A percentile compares a stretch with the other conserved stretches of the same genome.
phyloP scores from a whole-genome alignment of 2,113 vertebrate species.

The Athene noctua region DNA sequence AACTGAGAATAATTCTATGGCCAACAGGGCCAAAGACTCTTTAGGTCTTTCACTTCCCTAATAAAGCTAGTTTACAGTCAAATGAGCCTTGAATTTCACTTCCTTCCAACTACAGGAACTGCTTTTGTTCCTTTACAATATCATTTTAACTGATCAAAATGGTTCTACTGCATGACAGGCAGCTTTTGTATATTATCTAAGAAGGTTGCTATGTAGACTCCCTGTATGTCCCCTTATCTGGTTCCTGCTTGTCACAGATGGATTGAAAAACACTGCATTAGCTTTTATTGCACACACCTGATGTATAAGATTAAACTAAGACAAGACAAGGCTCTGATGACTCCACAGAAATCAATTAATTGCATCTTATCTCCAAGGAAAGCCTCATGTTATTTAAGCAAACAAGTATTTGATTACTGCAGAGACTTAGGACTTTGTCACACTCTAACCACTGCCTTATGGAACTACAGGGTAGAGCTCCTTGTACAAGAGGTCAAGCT shows the following conservation, averaged over 20 bases:
- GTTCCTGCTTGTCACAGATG: background rate
- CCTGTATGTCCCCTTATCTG: background rate
- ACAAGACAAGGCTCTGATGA: background rate
- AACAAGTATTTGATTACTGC: background rate
- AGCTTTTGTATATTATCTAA: background rate
- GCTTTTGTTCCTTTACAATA: background rate
- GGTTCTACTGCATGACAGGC: background rate
- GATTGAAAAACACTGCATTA: background rate
- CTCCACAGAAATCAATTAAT: background rate
- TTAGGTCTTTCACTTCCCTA: background rate
- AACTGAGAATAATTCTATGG: background rate
- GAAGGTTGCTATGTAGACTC: background rate
- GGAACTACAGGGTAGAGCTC: background rate
- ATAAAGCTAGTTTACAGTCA: background rate
- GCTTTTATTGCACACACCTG: background rate
- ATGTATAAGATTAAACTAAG: background rate
- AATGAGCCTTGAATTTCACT: background rate
- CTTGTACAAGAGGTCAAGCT: background rate
- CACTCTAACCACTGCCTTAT: background rate
- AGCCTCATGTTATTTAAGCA: background rate
- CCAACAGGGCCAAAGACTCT: background rate
- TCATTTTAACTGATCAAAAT: background rate
- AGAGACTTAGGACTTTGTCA: background rate
- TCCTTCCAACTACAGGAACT: background rate
- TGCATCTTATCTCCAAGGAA: background rate